Base-by-base conservation (phyloP, 2,888 invertebrate genomes). In the Stegana nigrithorax region DNA sequence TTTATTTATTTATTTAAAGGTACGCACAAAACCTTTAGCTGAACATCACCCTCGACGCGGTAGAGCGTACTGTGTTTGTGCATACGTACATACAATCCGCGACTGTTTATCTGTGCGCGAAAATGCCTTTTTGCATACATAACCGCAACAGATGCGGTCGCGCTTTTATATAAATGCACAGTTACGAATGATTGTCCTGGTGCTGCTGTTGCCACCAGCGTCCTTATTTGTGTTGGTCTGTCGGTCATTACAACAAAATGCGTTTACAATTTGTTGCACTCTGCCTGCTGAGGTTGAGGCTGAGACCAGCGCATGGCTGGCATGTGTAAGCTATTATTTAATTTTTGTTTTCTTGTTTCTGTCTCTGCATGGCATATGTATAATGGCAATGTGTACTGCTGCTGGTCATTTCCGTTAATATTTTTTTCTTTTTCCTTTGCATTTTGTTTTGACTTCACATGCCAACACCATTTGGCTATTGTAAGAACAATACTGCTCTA, bases 81-180 rank as follows among this genome's bases (percentile, higher is more conserved):
- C n/a, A n/a, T n/a, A n/a, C n/a, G n/a, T n/a, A n/a, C n/a, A n/a
- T n/a, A n/a, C 17, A 17, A 10, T 14, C 39, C 17, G 17, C 51
- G 19, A 39, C 64, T 78, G 75, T 77, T 79, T 78, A 75, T 75
- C 77, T 75, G 79, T 73, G 79, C 79, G 79, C 75, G 75, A 76
- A 75, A 79, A 75, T 75, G 77, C 75, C 79, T 76, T 76, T 80
- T 75, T 78, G 74, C 80, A 76, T 80, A 62, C 78, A 80, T 70
- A 76, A 80, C 76, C 76, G 80, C 76, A 76, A 80, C 76, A 76
- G 76, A 76, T 76, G 76, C 75, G 80, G 76, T 76, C 74, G 75
- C 74, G 75, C 75, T 78, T 80, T 74, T 75, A 75, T 75, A 75
- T 75, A 78, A 75, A 80, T 75, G 80, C 75, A n/a, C n/a, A 75